Percentiles rank a stretch among this genome's conserved stretches.
phyloP scores from a whole-genome alignment of 1,140 invertebrate genomes.

The Campoletis sonorensis region DNA sequence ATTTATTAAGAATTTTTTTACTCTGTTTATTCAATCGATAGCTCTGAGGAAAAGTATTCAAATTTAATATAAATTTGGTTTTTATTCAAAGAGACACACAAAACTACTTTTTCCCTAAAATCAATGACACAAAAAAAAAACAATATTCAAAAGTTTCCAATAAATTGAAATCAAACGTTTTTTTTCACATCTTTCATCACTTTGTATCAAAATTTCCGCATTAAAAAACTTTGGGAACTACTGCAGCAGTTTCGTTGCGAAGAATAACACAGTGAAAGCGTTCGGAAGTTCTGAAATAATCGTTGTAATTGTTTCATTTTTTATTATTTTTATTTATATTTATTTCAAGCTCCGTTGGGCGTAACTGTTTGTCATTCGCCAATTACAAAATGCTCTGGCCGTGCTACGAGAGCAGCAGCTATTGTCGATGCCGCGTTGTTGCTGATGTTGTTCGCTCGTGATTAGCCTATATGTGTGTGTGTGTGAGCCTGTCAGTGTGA shows the following conservation, averaged over 20 bases:
- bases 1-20: no score
- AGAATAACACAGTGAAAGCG: neutral
- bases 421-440: slow-evolving; percentile 19
- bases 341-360: slow-evolving; percentile 41
- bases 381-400: slow-evolving; percentile 45
- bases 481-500: neutral
- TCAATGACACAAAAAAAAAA: no score
- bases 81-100: no score
- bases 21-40: no score
- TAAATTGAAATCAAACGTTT: neutral
- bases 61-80: no score
- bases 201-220: neutral
- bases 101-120: no score
- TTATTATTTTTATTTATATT: slow-evolving; percentile 38
- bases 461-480: neutral
- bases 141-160: no score
- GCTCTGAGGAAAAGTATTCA: no score
- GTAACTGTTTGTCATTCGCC: slow-evolving; percentile 46
- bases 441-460: neutral
- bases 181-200: neutral
- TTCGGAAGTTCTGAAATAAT: slow-evolving; percentile 14
- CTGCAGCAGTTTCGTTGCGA: neutral
- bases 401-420: slow-evolving; percentile 20
- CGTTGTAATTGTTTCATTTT: neutral
- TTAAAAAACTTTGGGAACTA: neutral